Evolutionary conservation across 2,797 vertebrate genomes (phyloP), one percentile per base, ranked within the genome.

Genomic region (Brachymystax lenok): DNA sequence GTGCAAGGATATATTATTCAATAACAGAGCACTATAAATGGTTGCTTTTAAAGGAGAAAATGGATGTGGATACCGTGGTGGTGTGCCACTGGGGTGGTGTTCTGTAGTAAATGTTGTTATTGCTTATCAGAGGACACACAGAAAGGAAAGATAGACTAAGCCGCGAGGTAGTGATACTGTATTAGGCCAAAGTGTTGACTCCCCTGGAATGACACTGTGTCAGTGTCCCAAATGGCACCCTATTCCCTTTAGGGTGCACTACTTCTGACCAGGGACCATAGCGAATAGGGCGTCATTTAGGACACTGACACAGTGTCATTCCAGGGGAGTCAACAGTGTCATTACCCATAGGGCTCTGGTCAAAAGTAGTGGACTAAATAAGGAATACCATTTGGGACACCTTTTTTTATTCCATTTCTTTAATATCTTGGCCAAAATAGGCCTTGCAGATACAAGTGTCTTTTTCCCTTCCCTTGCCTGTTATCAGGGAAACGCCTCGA

Each of bases 71-170:
- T 13, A 71, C 24, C 17, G 6, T 6, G 3, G 69, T 63, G 21
- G 59, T 21, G n/a, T 61, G 59, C 10, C 3, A n/a, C 7, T n/a
- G 16, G 14, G 35, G n/a, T 50, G 24, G 86, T 88, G 90, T 84
- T 69, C 77, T 27, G 77, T 64, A 76, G 81, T 84, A 87, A 91
- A 90, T 51, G 74, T 56, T 77, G 80, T 72, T 88, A 86, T 80
- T 82, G 80, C 78, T 82, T 85, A 84, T 84, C 69, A 54, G 66
- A 80, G 74, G 75, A 81, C 80, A 88, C 81, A 82, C 86, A 87
- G 33, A 51, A 33, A 66, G n/a, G 64, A 68, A 16, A 72, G 17
- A 71, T 1, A 72, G 28, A 69, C n/a, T 21, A 13, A 69, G 35
- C 61, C 54, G 46, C 14, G 5, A 33, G 51, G 40, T 56, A 12